Percentiles rank a stretch among this genome's conserved stretches.
Evolutionary conservation across 2,113 vertebrate genomes (phyloP).

Genomic region (Pygoscelis antarcticus): DNA sequence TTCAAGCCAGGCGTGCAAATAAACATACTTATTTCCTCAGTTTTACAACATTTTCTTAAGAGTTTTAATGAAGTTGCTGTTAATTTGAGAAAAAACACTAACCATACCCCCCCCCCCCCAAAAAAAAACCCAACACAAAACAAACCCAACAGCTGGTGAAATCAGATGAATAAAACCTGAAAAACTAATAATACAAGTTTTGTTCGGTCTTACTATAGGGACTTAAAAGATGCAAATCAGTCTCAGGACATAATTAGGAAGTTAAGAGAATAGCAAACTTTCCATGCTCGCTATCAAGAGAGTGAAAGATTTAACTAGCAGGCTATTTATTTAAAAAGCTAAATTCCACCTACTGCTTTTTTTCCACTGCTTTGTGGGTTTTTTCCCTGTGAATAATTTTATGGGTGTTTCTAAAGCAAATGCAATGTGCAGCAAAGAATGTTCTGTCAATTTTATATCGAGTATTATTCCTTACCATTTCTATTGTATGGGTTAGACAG

Average conservation of each 20-base stretch:
- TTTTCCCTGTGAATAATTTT: not conserved
- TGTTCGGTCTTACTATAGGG: not conserved
- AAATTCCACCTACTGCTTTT: not conserved
- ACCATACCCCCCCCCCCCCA: fast-evolving
- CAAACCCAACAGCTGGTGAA: not conserved
- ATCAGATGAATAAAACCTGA: not conserved
- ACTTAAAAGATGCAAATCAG: not conserved
- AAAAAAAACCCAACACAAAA: not conserved
- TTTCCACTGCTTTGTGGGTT: fast-evolving
- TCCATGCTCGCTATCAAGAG: fast-evolving
- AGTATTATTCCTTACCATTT: not conserved
- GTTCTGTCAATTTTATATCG: not conserved
- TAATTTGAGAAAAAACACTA: not conserved
- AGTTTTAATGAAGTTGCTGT: not conserved
- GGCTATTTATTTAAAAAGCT: not conserved
- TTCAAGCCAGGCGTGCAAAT: not conserved
- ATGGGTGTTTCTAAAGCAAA: not conserved
- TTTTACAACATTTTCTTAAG: not conserved
- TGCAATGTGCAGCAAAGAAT: not conserved
- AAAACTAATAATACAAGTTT: not conserved
- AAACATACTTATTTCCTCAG: not conserved
- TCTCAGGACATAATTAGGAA: not conserved
- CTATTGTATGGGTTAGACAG: not conserved
- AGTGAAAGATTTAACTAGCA: not conserved
- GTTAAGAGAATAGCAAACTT: not conserved